A percentile compares a stretch with the other conserved stretches of the same genome.
Conservation (phyloP, 2,797 vertebrate genomes). For the Triplophysa yarkandensis region DNA sequence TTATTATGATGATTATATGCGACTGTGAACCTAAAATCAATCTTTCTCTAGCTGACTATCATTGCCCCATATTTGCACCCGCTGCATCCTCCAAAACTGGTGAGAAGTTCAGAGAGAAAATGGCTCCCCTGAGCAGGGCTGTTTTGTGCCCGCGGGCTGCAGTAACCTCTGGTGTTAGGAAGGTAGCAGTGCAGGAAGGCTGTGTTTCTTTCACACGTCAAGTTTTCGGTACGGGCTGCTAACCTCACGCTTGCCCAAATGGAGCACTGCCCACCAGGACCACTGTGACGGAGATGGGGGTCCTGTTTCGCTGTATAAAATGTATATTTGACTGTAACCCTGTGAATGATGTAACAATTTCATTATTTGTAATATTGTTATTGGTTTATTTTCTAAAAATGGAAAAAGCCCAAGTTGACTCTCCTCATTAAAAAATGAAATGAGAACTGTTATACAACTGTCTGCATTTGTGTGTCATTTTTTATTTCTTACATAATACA, state of each 20-base stretch:
- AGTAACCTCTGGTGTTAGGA: conserved; percentile 69
- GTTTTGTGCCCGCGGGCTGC: conserved; percentile 46
- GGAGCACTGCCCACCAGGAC: conserved; percentile 65
- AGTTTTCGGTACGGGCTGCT: conserved; percentile 32
- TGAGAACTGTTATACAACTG: conserved; percentile 72
- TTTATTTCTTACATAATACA: no score
- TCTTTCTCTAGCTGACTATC: conserved; percentile 61
- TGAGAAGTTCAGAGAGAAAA: conserved; percentile 68
- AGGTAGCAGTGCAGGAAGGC: conserved; percentile 53
- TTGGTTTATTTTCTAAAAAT: conserved; percentile 88
- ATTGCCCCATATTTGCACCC: conserved; percentile 57
- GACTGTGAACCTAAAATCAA: conserved; percentile 67
- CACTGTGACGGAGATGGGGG: conserved; percentile 78
- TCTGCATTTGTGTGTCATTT: conserved; percentile 13
- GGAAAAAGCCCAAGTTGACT: conserved; percentile 80
- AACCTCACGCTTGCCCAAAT: conserved; percentile 30
- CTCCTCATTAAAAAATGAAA: conserved; percentile 79
- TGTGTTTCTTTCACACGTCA: conserved; percentile 43
- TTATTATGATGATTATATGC: conserved; percentile 64
- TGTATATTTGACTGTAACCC: conserved; percentile 87
- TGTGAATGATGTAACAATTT: conserved; percentile 89
- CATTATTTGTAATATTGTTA: conserved; percentile 89
- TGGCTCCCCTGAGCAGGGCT: conserved; percentile 64
- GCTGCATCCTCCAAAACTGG: conserved; percentile 60
- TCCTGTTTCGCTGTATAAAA: conserved; percentile 82